phyloP scores from a whole-genome alignment of 2,113 vertebrate genomes.

The Indicator maculatus region DNA sequence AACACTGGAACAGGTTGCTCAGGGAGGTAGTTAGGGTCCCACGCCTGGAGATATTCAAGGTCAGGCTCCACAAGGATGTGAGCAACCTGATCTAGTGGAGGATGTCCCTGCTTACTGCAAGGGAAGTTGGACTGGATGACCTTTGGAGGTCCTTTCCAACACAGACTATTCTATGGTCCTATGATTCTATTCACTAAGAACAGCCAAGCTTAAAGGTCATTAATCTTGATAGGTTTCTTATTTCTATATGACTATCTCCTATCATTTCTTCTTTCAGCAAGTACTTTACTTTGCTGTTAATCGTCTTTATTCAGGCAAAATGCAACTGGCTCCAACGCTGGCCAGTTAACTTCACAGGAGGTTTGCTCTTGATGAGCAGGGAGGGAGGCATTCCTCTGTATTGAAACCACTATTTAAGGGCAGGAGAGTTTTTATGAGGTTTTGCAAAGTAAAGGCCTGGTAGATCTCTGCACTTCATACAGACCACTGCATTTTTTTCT shows the following conservation, averaged over 20 bases:
- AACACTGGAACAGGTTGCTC: too few relatives aligned
- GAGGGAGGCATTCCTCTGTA: background rate
- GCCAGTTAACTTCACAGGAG: background rate
- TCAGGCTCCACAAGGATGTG: too few relatives aligned
- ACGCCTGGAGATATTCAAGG: too few relatives aligned
- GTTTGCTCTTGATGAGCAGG: background rate
- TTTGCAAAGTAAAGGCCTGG: background rate
- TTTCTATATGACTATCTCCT: background rate
- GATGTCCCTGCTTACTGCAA: too few relatives aligned
- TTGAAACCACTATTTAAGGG: background rate
- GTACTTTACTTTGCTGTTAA: background rate
- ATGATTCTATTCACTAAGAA: background rate
- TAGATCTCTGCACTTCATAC: background rate
- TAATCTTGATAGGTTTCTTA: background rate
- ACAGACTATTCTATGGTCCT: too few relatives aligned
- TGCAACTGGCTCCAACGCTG: fast-evolving
- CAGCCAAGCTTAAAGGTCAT: background rate
- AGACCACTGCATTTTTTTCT: background rate
- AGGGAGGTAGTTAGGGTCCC: too few relatives aligned
- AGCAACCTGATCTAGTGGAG: too few relatives aligned
- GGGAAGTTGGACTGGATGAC: too few relatives aligned
- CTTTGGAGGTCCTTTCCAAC: too few relatives aligned
- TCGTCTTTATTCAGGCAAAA: background rate
- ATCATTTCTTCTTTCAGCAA: background rate
- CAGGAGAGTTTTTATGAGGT: background rate